A percentile compares a stretch with the other conserved stretches of the same genome.
Conservation (phyloP, 2,888 invertebrate species). For the Drosophila testacea region DNA sequence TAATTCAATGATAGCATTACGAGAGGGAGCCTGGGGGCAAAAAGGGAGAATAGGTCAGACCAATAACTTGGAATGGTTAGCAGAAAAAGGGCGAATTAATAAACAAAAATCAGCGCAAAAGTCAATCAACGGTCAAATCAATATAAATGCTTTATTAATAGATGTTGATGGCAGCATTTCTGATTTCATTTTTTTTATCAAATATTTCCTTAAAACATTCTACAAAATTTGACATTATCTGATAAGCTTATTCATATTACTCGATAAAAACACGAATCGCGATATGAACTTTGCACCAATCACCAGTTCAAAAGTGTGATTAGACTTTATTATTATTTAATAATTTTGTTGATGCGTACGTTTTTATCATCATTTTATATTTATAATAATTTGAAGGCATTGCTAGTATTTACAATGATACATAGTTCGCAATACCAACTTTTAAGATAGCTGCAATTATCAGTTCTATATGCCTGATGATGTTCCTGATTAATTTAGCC, state of each 20-base stretch:
- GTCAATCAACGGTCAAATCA: conserved; percentile 78
- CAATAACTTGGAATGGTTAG: conserved; percentile 39
- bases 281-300: conserved; percentile 32
- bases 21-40: background rate
- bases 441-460: conserved; percentile 35
- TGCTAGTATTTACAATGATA: conserved; percentile 6
- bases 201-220: background rate
- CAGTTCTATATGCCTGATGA: conserved; percentile 14
- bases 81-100: conserved; percentile 63
- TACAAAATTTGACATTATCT: conserved; percentile 13
- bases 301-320: conserved; percentile 38
- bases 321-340: conserved; percentile 12
- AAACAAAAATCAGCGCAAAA: conserved; percentile 71
- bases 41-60: conserved; percentile 33
- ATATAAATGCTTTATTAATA: conserved; percentile 71
- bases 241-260: conserved; percentile 3
- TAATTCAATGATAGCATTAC: conserved; percentile 58
- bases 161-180: conserved; percentile 20
- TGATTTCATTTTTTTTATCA: background rate
- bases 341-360: background rate
- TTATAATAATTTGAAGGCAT: background rate
- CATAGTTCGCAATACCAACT: background rate
- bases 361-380: conserved; percentile 18
- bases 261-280: conserved; percentile 5
- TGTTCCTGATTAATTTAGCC: background rate